Conservation (phyloP, 2,797 vertebrate species). For the Pteropus rufus region DNA sequence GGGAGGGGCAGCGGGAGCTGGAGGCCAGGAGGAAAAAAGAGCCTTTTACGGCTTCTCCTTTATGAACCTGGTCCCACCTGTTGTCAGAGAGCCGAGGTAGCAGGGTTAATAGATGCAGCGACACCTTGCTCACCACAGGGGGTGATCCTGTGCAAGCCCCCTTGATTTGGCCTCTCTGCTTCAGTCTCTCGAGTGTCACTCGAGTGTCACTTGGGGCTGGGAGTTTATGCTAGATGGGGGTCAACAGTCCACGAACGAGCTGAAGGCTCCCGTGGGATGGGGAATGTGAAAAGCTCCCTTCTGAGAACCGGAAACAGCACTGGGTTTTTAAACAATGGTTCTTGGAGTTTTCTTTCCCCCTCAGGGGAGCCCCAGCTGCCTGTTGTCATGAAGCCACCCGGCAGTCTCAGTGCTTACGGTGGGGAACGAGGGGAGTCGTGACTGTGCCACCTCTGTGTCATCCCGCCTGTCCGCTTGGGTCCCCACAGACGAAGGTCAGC, state of each 20-base stretch:
- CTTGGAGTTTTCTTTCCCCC: neutral
- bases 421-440: neutral
- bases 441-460: too few relatives aligned
- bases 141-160: neutral
- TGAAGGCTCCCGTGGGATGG: fast-evolving
- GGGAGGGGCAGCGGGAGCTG: neutral
- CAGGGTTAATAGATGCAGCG: neutral
- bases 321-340: neutral
- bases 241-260: neutral
- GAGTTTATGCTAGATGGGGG: neutral
- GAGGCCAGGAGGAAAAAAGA: neutral
- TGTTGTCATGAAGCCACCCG: neutral
- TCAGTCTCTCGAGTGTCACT: neutral
- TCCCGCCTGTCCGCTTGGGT: neutral
- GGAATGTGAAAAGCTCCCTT: neutral
- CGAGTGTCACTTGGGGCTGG: neutral
- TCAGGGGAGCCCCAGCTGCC: neutral
- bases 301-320: neutral
- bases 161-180: neutral
- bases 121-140: neutral
- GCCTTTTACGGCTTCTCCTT: neutral
- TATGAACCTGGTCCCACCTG: neutral
- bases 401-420: neutral
- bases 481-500: neutral
- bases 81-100: neutral